These are phyloP conservation scores for Battus philenor DNA, from an alignment of 1,140 invertebrate species.

Conservation along the genomic window DNA sequence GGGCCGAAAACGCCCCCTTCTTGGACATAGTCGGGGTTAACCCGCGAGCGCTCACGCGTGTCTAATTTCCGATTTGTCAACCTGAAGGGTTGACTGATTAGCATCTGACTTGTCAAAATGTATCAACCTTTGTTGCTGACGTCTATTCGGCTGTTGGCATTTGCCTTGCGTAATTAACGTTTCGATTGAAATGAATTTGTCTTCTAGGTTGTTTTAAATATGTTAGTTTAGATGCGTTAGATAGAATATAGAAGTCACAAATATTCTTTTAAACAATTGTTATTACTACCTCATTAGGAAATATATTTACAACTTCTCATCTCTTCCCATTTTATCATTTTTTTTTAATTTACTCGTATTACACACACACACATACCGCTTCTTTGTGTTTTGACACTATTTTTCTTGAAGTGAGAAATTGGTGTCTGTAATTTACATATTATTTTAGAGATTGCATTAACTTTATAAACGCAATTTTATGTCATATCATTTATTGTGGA, in stretches of 20 bases:
- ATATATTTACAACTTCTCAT: too few relatives aligned
- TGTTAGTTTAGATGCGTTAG: background rate
- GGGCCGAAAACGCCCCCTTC: conserved; percentile 45
- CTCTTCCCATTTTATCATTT: background rate
- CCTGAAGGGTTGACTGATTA: conserved; percentile 71
- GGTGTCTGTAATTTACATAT: too few relatives aligned
- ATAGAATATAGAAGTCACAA: background rate
- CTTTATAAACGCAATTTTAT: too few relatives aligned
- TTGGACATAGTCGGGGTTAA: conserved; percentile 44
- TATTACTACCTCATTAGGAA: too few relatives aligned
- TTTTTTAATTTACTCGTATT: background rate
- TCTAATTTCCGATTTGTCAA: conserved; percentile 73
- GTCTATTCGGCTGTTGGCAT: conserved; percentile 33
- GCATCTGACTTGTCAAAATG: conserved; percentile 67
- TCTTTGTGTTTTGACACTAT: too few relatives aligned
- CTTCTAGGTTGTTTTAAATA: background rate
- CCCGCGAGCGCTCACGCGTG: conserved; percentile 64
- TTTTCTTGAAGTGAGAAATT: too few relatives aligned
- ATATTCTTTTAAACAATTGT: background rate
- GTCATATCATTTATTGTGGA: too few relatives aligned
- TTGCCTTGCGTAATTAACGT: conserved; percentile 20
- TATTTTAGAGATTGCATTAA: too few relatives aligned
- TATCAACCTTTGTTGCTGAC: conserved; percentile 57
- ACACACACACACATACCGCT: too few relatives aligned
- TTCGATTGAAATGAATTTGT: conserved; percentile 11